A percentile compares a stretch with the other conserved stretches of the same genome.
phyloP scores from a whole-genome alignment of 2,888 invertebrate genomes.

The Theodoxus fluviatilis region DNA sequence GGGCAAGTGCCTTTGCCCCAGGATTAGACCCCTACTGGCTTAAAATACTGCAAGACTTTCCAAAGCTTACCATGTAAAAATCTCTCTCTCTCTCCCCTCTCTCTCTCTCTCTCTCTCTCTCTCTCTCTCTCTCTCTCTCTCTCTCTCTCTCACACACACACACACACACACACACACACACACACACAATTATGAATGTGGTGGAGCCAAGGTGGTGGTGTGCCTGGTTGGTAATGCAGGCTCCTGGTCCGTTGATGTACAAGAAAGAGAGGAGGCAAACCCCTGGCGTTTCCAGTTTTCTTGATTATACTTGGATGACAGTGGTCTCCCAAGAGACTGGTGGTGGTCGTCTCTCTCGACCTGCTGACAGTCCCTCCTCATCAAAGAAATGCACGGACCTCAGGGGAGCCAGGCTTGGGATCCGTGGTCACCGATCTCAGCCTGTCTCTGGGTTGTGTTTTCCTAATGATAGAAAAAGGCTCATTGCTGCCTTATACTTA shows the following conservation, averaged over 20 bases:
- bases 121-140: background rate
- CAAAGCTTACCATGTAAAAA: background rate
- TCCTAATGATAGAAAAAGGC: no score
- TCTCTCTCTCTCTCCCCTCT: background rate
- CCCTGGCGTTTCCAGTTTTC: no score
- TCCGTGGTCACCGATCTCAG: no score
- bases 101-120: background rate
- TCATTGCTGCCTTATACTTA: no score
- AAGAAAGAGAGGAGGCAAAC: no score
- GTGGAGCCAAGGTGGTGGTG: background rate
- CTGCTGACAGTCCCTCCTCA: no score
- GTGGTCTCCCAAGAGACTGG: no score
- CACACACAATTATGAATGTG: background rate
- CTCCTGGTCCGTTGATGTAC: background rate
- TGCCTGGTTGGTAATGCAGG: background rate
- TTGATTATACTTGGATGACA: no score
- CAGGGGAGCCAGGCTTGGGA: no score
- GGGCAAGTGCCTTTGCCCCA: background rate
- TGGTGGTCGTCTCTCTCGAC: no score
- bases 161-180: conserved; percentile 1
- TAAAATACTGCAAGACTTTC: background rate
- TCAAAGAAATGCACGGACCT: no score
- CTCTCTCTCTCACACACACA: background rate
- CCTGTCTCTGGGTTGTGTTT: no score
- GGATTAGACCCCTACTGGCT: background rate